Conservation (phyloP, 2,113 vertebrate species). For the Mus spicilegus region DNA sequence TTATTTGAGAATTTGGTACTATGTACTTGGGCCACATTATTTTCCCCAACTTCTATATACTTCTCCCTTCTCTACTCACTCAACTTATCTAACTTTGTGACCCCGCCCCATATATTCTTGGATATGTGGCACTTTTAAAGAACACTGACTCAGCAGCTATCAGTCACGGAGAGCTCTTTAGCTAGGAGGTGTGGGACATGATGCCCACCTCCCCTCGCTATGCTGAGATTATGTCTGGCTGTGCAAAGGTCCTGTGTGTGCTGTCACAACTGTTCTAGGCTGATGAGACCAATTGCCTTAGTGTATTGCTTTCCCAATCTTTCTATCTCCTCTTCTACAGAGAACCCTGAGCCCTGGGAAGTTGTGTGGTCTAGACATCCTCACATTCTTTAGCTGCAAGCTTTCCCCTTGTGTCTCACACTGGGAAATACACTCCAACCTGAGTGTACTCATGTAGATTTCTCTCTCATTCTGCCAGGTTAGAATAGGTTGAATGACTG, state of each 20-base stretch:
- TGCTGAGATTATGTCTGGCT: not conserved
- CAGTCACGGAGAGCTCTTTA: not conserved
- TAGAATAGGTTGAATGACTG: not conserved
- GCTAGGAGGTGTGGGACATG: not conserved
- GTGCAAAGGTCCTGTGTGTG: not conserved
- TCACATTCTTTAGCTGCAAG: not conserved
- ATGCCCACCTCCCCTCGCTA: not conserved
- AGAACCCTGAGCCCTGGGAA: not conserved
- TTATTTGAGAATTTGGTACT: not conserved
- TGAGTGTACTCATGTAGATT: not conserved
- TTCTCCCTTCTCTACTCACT: not conserved
- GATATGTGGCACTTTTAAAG: not conserved
- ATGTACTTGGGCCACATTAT: not conserved
- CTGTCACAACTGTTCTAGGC: not conserved
- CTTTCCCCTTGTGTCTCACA: not conserved
- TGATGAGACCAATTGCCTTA: not conserved
- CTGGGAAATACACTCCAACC: slow-evolving; percentile 13
- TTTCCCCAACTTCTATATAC: not conserved
- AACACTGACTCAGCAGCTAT: not conserved
- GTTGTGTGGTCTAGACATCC: not conserved
- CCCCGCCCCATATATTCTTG: not conserved
- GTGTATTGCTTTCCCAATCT: not conserved
- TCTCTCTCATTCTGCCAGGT: not conserved
- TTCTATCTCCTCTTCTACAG: not conserved
- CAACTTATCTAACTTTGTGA: not conserved